Evolutionary conservation across 64 coral and sea anemone species (phyloP), one percentile per base, ranked within the genome.

Genomic region (Stichodactyla mertensii): DNA sequence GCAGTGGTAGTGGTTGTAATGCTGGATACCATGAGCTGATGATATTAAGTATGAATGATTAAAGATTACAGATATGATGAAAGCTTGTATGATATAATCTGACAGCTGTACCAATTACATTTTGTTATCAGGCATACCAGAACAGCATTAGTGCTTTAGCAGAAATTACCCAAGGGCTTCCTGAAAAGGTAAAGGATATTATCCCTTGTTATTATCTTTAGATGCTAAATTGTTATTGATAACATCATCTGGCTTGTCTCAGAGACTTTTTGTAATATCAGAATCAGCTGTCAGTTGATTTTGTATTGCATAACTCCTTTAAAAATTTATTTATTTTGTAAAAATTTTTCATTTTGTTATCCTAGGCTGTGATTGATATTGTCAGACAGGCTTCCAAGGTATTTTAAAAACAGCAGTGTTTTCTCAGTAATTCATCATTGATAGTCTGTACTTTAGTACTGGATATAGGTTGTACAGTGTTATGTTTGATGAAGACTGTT

Each of bases 381-480:
- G 84, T 91, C 61, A 86, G 89, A n/a, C 89, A 91, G 78, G 84
- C 89, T n/a, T 91, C 89, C 0, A 91, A 91, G 85, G 89, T 91
- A 82, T 59, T 18, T 23, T 88, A 57, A 45, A 45, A 6, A 16
- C 4, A 52, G 80, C 20, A 31, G 28, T 31, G 19, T 88, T 56
- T 59, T 51, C 0, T 80, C 59, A 18, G 54, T 59, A 27, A 16
- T 23, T 77, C 6, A 16, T n/a, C n/a, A n/a, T n/a, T 71, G 53
- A 84, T 67, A 58, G 2, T 51, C 36, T 45, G 36, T 45, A 4
- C 36, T 45, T 45, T 45, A 45, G 36, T 45, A 45, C 36, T 45
- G 36, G 36, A 45, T 45, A 45, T 2, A 45, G 36, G 36, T 45
- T 45, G 36, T 45, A 31, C 28, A n/a, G 6, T 28, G 4, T 83